These are phyloP conservation scores for Anser brachyrhynchus DNA, from an alignment of 2,113 vertebrate species.

Conservation along the genomic window DNA sequence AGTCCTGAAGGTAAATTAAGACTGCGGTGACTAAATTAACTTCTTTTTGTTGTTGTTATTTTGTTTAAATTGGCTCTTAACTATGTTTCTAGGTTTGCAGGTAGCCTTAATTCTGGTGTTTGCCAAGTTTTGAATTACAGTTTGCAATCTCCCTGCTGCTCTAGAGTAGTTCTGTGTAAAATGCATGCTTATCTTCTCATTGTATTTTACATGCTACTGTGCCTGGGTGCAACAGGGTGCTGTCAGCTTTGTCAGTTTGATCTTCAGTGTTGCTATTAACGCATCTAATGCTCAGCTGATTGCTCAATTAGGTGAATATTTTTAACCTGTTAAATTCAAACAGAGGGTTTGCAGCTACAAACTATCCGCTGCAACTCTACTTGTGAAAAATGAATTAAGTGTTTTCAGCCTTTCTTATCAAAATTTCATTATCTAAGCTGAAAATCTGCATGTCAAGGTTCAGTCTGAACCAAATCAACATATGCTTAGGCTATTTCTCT, in stretches of 20 bases:
- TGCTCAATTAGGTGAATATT: conserved; percentile 9
- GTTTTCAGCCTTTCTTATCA: not conserved
- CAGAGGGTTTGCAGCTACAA: not conserved
- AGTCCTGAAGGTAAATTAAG: not conserved
- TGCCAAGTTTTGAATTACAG: not conserved
- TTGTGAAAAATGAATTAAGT: not conserved
- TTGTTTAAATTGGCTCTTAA: not conserved
- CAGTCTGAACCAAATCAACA: not conserved
- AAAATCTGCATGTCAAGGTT: not conserved
- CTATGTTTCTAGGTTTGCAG: not conserved
- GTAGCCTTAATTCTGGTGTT: not conserved
- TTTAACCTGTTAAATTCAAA: not conserved
- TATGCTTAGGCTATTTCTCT: not conserved
- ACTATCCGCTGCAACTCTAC: not conserved
- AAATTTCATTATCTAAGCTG: not conserved
- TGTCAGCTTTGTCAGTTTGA: not conserved
- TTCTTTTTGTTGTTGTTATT: not conserved
- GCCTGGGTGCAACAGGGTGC: not conserved
- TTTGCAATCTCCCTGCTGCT: not conserved
- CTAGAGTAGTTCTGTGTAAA: not conserved
- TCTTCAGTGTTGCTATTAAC: not conserved
- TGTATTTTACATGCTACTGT: not conserved
- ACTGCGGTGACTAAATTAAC: not conserved
- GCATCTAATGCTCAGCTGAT: not conserved
- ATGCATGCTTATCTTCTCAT: not conserved